Percentiles rank a stretch among this genome's conserved stretches.
Evolutionary conservation across 2,888 invertebrate genomes (phyloP).

Genomic region (Dugesia japonica): DNA sequence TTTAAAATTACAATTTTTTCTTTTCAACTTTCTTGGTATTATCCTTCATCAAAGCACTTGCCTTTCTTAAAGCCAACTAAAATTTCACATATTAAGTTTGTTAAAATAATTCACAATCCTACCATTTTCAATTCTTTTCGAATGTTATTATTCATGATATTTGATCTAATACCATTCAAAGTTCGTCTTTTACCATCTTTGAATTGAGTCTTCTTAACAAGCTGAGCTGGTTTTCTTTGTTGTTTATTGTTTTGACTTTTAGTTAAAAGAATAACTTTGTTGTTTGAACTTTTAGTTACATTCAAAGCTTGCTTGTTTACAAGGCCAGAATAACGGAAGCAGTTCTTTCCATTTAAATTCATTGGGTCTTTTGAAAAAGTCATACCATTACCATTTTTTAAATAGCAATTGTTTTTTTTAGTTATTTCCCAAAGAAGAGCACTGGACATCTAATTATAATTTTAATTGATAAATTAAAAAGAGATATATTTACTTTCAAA

Average conservation of each 20-base stretch:
- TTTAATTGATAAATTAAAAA: no score
- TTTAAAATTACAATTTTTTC: background rate
- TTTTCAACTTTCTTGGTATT: background rate
- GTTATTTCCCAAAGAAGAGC: conserved; percentile 1
- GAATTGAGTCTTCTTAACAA: conserved; percentile 1
- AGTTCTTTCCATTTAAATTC: background rate
- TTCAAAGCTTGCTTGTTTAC: background rate
- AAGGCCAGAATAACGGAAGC: background rate
- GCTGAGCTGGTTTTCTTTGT: background rate
- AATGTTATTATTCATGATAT: background rate
- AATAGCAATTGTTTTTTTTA: background rate
- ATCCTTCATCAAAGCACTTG: background rate
- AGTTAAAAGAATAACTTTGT: background rate
- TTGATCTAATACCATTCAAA: background rate
- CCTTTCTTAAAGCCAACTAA: conserved; percentile 1
- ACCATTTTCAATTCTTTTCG: background rate
- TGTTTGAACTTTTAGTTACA: background rate
- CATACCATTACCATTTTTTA: background rate
- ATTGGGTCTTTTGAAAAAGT: background rate
- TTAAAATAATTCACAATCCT: background rate
- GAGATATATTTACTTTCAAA: no score
- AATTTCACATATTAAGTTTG: no score
- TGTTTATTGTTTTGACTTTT: background rate
- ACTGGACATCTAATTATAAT: background rate
- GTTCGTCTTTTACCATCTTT: background rate